These are phyloP conservation scores for Microplitis manilae DNA, from an alignment of 2,888 invertebrate genomes.

Conservation along the genomic window DNA sequence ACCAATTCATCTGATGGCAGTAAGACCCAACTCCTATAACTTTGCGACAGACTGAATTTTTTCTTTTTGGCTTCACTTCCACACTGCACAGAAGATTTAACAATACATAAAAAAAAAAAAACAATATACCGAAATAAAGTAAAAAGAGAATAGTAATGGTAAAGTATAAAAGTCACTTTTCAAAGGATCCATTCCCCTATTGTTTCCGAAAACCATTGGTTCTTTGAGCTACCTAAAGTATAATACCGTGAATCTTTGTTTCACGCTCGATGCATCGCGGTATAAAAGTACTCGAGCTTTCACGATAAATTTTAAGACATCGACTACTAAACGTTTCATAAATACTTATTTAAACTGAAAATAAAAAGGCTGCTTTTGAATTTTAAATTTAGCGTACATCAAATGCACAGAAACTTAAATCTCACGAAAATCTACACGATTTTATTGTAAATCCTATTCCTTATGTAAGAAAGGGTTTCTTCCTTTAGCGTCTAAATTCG, in stretches of 20 bases:
- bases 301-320: constrained; percentile 9
- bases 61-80: background rate
- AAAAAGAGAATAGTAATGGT: background rate
- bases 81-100: background rate
- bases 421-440: constrained; percentile 28
- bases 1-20: background rate
- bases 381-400: too few species aligned
- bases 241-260: constrained; percentile 13
- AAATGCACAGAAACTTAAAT: constrained; percentile 7
- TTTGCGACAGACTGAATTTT: background rate
- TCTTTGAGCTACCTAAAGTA: background rate
- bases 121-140: background rate
- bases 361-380: background rate
- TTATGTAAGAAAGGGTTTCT: constrained; percentile 26
- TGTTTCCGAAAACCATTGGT: constrained; percentile 1
- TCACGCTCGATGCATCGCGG: constrained; percentile 5
- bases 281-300: background rate
- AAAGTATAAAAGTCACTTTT: constrained; percentile 3
- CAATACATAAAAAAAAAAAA: background rate
- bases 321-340: constrained; percentile 15
- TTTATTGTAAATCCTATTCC: constrained; percentile 32
- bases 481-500: constrained; percentile 30
- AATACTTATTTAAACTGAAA: background rate
- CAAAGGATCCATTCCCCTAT: constrained; percentile 3
- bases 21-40: background rate